Evolutionary conservation across 92 coral and sea anemone genomes (phyloP).

Genomic region (Phymanthus crucifer): DNA sequence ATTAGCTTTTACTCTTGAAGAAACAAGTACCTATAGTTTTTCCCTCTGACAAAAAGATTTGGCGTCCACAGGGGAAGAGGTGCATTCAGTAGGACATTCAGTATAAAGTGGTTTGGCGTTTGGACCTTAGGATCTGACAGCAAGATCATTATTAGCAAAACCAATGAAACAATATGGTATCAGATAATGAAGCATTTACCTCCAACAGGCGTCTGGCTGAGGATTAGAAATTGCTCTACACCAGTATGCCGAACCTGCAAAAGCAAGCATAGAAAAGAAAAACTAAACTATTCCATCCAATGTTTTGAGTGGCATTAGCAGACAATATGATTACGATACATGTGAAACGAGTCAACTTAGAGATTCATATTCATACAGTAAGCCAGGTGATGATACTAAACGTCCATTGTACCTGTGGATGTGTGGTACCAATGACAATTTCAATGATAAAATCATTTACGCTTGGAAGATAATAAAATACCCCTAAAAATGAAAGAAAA

Average conservation of each 20-base stretch:
- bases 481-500: conserved; percentile 50
- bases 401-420: conserved; percentile 65
- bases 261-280: too few relatives aligned
- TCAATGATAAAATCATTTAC: conserved; percentile 86
- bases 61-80: conserved; percentile 89
- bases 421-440: conserved; percentile 73
- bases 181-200: conserved; percentile 41
- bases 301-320: too few relatives aligned
- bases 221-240: conserved; percentile 75
- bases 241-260: conserved; percentile 81
- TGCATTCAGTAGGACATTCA: conserved; percentile 73
- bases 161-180: not conserved
- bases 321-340: not conserved
- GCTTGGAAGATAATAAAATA: conserved; percentile 87
- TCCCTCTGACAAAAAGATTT: conserved; percentile 76
- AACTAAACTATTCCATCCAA: too few relatives aligned
- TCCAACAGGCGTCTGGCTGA: conserved; percentile 92
- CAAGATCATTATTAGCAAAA: not conserved
- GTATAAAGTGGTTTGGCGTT: conserved; percentile 84
- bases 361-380: not conserved
- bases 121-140: conserved; percentile 76
- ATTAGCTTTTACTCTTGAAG: too few relatives aligned
- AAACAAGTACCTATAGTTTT: conserved; percentile 85
- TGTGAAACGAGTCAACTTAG: not conserved
- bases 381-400: not conserved